Conservation (phyloP, 2,113 vertebrate genomes). For the Otocyon megalotis region DNA sequence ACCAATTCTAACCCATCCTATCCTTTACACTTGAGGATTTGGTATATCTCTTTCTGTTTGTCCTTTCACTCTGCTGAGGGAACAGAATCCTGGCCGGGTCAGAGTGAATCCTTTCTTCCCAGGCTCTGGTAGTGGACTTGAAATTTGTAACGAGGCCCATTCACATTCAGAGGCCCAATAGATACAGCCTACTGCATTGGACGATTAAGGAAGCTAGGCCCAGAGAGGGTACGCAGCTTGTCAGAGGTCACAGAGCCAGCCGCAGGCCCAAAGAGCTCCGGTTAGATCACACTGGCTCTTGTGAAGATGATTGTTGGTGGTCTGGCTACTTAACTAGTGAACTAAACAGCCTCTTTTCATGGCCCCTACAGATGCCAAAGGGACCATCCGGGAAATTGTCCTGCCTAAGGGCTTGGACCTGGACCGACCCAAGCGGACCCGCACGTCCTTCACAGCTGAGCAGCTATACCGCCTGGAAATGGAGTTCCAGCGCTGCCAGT, state of each 20-base stretch:
- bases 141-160: neutral
- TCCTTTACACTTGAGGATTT: neutral
- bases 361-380: conserved; percentile 94
- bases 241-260: neutral
- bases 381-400: conserved; percentile 97
- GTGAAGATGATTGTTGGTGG: neutral
- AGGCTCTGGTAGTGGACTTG: neutral
- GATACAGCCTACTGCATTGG: neutral
- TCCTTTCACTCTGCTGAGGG: neutral
- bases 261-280: neutral
- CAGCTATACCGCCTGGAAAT: conserved; percentile 97
- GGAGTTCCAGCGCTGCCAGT: conserved; percentile 98
- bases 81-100: neutral
- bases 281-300: neutral
- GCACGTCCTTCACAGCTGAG: conserved; percentile 97
- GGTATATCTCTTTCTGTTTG: neutral
- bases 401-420: conserved; percentile 96
- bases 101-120: neutral
- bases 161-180: neutral
- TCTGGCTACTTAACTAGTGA: neutral
- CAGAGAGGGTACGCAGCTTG: conserved; percentile 2
- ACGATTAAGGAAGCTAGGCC: neutral
- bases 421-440: conserved; percentile 96
- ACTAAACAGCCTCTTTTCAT: neutral
- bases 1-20: neutral